Evolutionary conservation across 1,140 invertebrate genomes (phyloP).

Genomic region (Trypoxylus dichotomus): DNA sequence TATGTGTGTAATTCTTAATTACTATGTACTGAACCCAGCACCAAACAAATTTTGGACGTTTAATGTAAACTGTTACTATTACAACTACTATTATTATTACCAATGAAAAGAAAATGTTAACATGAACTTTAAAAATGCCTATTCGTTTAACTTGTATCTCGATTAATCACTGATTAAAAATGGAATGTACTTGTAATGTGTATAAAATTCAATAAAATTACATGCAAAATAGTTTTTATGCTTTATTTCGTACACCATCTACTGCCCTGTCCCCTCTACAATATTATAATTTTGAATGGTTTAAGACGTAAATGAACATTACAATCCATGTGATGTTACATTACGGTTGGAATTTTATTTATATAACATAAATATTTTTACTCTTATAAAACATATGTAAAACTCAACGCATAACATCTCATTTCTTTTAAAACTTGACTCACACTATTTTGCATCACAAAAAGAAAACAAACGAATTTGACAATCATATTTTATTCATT

Average conservation of each 20-base stretch:
- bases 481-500: no score
- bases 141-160: background rate
- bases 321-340: no score
- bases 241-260: background rate
- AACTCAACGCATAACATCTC: no score
- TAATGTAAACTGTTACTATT: background rate
- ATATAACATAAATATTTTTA: no score
- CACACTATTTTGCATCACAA: no score
- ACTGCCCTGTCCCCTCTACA: no score
- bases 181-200: background rate
- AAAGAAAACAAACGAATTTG: no score
- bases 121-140: background rate
- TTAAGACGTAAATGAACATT: no score
- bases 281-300: no score
- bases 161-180: background rate
- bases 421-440: no score
- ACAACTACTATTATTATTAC: background rate
- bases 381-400: no score
- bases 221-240: background rate
- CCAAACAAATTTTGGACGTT: background rate
- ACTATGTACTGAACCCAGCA: background rate
- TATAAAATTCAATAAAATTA: background rate
- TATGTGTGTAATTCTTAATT: background rate
- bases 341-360: no score
- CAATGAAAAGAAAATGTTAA: background rate